These are phyloP conservation scores for Ursus arctos DNA, from an alignment of 2,113 vertebrate species.

Conservation along the genomic window DNA sequence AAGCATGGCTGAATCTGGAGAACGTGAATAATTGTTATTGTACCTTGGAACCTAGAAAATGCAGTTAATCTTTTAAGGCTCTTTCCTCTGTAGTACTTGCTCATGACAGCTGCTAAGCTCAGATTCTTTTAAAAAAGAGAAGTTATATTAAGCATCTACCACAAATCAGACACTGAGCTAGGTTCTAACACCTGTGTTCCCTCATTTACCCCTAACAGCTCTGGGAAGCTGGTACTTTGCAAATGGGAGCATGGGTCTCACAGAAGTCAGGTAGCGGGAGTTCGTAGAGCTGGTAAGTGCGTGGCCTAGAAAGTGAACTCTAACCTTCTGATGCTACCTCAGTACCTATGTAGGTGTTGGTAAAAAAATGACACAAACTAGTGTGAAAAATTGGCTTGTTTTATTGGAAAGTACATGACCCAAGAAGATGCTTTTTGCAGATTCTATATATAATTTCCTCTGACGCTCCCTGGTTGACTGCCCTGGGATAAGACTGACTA, in stretches of 20 bases:
- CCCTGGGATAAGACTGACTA: background rate
- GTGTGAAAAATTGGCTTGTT: background rate
- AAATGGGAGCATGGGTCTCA: background rate
- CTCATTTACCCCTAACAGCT: background rate
- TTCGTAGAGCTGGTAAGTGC: background rate
- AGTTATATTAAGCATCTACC: background rate
- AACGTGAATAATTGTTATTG: background rate
- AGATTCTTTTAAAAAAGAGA: background rate
- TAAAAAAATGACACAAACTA: background rate
- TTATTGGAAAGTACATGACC: background rate
- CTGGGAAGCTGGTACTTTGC: background rate
- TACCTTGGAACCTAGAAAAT: background rate
- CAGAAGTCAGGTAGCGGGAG: background rate
- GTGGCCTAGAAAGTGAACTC: background rate
- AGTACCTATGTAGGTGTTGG: background rate
- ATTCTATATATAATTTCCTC: background rate
- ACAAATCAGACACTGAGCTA: background rate
- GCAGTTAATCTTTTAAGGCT: background rate
- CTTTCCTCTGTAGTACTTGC: background rate
- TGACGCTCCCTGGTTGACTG: background rate
- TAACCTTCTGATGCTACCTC: background rate
- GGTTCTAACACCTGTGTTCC: background rate
- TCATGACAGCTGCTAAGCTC: background rate
- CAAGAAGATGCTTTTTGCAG: background rate
- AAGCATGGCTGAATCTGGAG: background rate